Base-by-base conservation (phyloP, 2,888 invertebrate species). In the Cheilosia vulpina region DNA sequence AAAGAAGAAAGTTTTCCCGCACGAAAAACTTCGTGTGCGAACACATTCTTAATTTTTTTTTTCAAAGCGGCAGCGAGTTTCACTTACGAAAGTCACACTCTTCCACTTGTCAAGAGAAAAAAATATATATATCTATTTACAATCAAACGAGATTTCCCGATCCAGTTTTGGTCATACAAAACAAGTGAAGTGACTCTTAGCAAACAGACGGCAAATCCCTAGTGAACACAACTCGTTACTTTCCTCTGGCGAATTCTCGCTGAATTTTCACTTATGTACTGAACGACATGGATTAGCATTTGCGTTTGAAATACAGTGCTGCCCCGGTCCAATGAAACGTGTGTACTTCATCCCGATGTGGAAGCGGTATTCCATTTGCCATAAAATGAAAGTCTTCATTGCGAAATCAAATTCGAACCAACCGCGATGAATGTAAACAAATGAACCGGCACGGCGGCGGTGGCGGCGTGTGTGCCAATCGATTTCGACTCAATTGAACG, bases 401-500 rank as follows among this genome's bases (percentile, higher is more conserved):
- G 66, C 52, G 45, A 45, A 60, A 68, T 60, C 68, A 68, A 52
- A 31, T 79, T 24, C 21, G 31, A 47, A 55, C 13, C 41, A 47
- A 55, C n/a, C 41, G 38, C 41, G 38, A 53, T 27, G 27, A 50
- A 65, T 69, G 63, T 69, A 80, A 84, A 84, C 80, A 84, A 75
- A 75, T 69, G 69, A 77, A 53, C 24, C 15, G 52, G 5, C n/a
- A n/a, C n/a, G 7, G 19, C 9, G 19, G 45, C n/a, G 52, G 15
- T 11, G 38, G 17, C 50, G 34, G 34, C 43, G 57, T 73, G 62
- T 66, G 50, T 62, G 50, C 24, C 79, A 84, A 69, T 79, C 69
- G 73, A 79, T 82, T 82, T 41, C 43, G 77, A 50, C 45, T 66
- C 60, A 84, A 73, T 69, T 62, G 41, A 53, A 77, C 79, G 84